A percentile compares a stretch with the other conserved stretches of the same genome.
Conservation (phyloP, 2,113 vertebrate genomes). For the Promerops cafer region DNA sequence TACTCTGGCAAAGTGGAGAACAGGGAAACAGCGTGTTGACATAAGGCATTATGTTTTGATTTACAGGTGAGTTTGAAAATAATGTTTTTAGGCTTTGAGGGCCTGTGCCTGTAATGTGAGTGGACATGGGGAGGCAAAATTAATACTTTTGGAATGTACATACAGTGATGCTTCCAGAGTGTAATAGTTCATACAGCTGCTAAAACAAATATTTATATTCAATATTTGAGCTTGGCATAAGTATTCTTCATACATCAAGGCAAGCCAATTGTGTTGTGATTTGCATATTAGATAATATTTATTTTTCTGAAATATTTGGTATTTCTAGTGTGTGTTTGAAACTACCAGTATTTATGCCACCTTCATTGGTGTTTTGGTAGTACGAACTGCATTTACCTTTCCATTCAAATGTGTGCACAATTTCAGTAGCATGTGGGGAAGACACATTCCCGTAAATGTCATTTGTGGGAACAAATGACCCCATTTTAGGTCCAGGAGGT, state of each 20-base stretch:
- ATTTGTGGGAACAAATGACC: background rate
- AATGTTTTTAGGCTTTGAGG: background rate
- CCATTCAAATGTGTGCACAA: background rate
- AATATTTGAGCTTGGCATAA: background rate
- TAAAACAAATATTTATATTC: background rate
- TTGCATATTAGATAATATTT: background rate
- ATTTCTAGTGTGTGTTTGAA: background rate
- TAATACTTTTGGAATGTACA: background rate
- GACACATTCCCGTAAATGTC: background rate
- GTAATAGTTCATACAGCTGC: background rate
- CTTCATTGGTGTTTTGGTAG: background rate
- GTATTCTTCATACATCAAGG: background rate
- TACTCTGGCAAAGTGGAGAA: background rate
- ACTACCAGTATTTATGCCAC: background rate
- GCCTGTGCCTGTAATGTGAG: background rate
- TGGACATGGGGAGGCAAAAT: background rate
- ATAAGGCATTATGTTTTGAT: background rate
- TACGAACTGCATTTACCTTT: background rate
- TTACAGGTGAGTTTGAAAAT: conserved; percentile 8
- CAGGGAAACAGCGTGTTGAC: background rate
- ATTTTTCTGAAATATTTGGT: background rate
- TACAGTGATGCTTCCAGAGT: background rate
- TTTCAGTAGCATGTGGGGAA: background rate
- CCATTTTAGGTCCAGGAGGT: background rate
- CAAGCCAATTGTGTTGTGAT: background rate